phyloP scores from a whole-genome alignment of 2,888 invertebrate species.

The Nymphalis polychloros region DNA sequence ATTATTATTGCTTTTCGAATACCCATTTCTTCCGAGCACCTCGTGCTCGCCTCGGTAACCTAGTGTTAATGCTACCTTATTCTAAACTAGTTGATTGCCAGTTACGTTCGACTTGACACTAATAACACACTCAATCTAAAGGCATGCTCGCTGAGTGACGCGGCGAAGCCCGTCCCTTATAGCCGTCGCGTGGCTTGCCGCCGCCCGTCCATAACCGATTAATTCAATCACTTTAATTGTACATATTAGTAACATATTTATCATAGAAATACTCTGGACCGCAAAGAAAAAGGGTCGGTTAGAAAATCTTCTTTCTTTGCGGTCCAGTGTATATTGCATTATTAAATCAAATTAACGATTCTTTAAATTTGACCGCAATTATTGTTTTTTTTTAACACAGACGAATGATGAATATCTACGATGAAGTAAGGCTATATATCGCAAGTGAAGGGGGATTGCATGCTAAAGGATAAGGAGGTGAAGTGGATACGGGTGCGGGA shows the following conservation, averaged over 20 bases:
- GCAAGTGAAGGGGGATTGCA: background rate
- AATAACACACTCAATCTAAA: conserved; percentile 69
- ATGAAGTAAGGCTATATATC: no score
- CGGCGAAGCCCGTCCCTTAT: conserved; percentile 55
- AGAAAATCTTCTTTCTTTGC: no score
- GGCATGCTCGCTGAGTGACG: conserved; percentile 65
- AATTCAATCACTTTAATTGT: conserved; percentile 9
- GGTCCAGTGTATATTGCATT: background rate
- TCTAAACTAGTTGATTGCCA: conserved; percentile 76
- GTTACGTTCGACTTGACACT: conserved; percentile 69
- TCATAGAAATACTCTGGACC: background rate
- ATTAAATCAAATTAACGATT: background rate
- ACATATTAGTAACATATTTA: background rate
- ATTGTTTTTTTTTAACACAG: no score
- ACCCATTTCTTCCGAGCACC: conserved; percentile 79
- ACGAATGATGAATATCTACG: no score
- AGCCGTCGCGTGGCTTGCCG: conserved; percentile 52
- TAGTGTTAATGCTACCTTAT: conserved; percentile 66
- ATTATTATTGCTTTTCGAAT: conserved; percentile 83
- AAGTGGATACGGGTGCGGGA: conserved; percentile 17
- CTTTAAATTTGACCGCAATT: background rate
- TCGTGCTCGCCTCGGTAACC: conserved; percentile 67
- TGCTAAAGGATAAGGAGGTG: no score
- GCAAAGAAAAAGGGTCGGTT: no score
- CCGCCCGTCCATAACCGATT: conserved; percentile 47